These are phyloP conservation scores for Microcebus griseorufus DNA, from an alignment of 2,113 vertebrate genomes.

Conservation along the genomic window DNA sequence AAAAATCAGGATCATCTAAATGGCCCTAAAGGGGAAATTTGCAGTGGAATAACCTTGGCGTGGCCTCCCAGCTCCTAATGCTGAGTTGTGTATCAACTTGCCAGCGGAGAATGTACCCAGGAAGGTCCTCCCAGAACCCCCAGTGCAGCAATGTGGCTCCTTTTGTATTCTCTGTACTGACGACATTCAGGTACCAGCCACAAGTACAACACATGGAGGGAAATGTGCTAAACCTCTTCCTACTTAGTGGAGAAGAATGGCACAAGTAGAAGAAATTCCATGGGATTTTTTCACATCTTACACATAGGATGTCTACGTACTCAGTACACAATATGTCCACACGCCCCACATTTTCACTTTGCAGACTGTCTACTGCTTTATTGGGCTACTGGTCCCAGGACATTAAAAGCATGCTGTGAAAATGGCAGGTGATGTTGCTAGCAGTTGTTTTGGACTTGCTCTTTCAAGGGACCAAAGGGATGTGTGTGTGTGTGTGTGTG, in stretches of 20 bases:
- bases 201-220: not conserved
- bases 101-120: not conserved
- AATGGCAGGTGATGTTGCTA: no score
- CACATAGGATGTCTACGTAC: rapidly evolving
- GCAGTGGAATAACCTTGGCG: not conserved
- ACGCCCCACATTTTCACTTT: no score
- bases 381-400: no score
- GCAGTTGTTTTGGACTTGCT: no score
- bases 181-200: not conserved
- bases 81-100: not conserved
- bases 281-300: not conserved
- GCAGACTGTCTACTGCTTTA: not conserved
- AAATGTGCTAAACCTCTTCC: not conserved
- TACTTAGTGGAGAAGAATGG: not conserved
- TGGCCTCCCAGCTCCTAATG: not conserved
- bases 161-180: no score
- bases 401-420: not conserved
- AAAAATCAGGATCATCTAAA: not conserved
- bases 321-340: not conserved
- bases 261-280: not conserved
- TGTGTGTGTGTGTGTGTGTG: no score
- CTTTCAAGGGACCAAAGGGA: not conserved
- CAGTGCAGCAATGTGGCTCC: not conserved
- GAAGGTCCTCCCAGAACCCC: not conserved
- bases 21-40: not conserved